phyloP scores from a whole-genome alignment of 2,888 invertebrate genomes.

The Chesias legatella region DNA sequence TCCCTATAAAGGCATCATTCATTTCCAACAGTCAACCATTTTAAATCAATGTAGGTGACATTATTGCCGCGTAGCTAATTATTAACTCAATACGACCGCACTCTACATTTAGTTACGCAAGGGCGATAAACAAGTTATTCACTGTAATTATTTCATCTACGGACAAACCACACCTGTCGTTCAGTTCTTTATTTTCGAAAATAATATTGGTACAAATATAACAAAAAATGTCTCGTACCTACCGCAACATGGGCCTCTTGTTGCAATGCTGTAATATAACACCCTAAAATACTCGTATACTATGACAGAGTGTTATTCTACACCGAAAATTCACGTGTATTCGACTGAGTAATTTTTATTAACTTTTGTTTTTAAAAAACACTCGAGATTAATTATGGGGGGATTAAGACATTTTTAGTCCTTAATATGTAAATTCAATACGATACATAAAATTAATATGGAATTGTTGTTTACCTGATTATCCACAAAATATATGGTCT shows the following conservation, averaged over 20 bases:
- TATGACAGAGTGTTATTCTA: conserved; percentile 35
- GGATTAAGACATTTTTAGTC: too few relatives aligned
- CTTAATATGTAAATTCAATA: too few relatives aligned
- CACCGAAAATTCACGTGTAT: conserved; percentile 20
- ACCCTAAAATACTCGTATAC: conserved; percentile 32
- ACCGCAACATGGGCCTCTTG: conserved; percentile 32
- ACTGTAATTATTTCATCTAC: conserved; percentile 37
- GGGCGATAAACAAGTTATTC: conserved; percentile 24
- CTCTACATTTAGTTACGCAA: conserved; percentile 26
- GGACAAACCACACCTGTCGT: conserved; percentile 29
- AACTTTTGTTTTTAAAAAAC: too few relatives aligned
- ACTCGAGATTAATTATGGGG: too few relatives aligned
- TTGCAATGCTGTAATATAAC: conserved; percentile 33
- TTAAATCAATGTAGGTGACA: conserved; percentile 14
- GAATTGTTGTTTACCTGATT: too few relatives aligned
- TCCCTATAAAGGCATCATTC: conserved; percentile 12
- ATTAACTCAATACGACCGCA: conserved; percentile 18
- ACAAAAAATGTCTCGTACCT: conserved; percentile 28
- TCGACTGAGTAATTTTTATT: neutral
- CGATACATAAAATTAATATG: too few relatives aligned
- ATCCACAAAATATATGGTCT: too few relatives aligned
- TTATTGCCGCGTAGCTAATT: conserved; percentile 15
- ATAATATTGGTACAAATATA: conserved; percentile 12
- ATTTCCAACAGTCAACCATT: conserved; percentile 19
- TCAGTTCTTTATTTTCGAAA: conserved; percentile 17